Base-by-base conservation (phyloP, 1,140 invertebrate species). In the Cyclina sinensis region DNA sequence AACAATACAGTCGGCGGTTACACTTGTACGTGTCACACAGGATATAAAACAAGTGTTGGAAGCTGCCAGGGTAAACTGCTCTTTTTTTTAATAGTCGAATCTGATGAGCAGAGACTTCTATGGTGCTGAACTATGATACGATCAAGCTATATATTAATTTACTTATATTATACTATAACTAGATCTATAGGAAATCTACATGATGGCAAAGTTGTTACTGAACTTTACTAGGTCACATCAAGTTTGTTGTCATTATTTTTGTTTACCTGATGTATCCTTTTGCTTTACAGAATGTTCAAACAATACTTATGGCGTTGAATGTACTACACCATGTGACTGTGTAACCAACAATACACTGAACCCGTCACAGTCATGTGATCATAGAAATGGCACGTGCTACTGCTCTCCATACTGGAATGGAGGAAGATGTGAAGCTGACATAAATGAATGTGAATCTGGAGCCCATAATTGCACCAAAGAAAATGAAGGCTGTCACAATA, bases 361-460 rank as follows among this genome's bases (percentile, higher is more conserved):
- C 37, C 21, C 80, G 18, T 32, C 80, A 35, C 54, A 82, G 32
- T 54, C 48, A 65, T 82, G 80, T 54, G 57, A 82, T 24, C 54
- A 65, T 65, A 57, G 65, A n/a, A 82, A 21, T 30, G 80, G 80
- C 0, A 39, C 57, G 27, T 88, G 86, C 27, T 11, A 11, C 0
- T 88, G 86, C 74, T 81, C 32, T 11, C 16, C 39, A 0, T 35
- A 14, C n/a, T 88, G 86, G 86, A 82, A 73, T 27, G 86, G 86
- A 30, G 57, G 5, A 0, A 18, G 18, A 30, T 88, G 86, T 54
- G 62, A 73, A 21, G 27, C 21, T 24, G 76, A 88, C 24, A 43
- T 81, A 24, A 48, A 88, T 35, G 86, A 88, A 24, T 88, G 86
- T 65, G 5, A 24, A 73, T n/a, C 32, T 14, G 74, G 59, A 39